A percentile compares a stretch with the other conserved stretches of the same genome.
phyloP scores from a whole-genome alignment of 2,888 invertebrate genomes.

The Rhorus exstirpatorius region DNA sequence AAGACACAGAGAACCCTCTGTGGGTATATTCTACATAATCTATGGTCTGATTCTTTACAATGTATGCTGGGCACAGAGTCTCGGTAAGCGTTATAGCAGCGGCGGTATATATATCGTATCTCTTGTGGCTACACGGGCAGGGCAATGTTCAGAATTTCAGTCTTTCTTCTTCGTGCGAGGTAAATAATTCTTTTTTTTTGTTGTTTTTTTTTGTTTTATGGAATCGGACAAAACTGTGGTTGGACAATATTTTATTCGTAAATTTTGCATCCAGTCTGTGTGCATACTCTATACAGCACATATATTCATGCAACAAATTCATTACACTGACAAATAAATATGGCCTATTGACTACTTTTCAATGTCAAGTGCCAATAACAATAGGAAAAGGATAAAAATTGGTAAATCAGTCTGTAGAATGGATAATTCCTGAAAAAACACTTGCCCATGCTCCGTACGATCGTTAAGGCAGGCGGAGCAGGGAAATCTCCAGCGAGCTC shows the following conservation, averaged over 20 bases:
- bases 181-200: not conserved
- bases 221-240: too few species aligned
- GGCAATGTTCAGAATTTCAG: not conserved
- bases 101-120: not conserved
- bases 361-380: too few species aligned
- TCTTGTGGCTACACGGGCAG: not conserved
- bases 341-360: too few species aligned
- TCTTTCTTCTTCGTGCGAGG: not conserved
- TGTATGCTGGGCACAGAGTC: not conserved
- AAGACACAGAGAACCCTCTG: conserved; percentile 35
- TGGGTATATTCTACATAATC: conserved; percentile 32
- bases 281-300: too few species aligned
- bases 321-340: not conserved
- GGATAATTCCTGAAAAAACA: too few species aligned
- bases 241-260: too few species aligned
- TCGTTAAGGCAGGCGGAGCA: not conserved
- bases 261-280: too few species aligned
- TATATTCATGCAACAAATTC: too few species aligned
- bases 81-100: not conserved
- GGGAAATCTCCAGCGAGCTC: not conserved
- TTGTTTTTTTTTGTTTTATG: too few species aligned
- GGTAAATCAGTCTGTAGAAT: too few species aligned
- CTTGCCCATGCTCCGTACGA: not conserved
- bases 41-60: conserved; percentile 43
- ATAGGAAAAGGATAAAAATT: too few species aligned